A percentile compares a stretch with the other conserved stretches of the same genome.
phyloP scores from a whole-genome alignment of 2,888 invertebrate species.

The Eilema depressum region DNA sequence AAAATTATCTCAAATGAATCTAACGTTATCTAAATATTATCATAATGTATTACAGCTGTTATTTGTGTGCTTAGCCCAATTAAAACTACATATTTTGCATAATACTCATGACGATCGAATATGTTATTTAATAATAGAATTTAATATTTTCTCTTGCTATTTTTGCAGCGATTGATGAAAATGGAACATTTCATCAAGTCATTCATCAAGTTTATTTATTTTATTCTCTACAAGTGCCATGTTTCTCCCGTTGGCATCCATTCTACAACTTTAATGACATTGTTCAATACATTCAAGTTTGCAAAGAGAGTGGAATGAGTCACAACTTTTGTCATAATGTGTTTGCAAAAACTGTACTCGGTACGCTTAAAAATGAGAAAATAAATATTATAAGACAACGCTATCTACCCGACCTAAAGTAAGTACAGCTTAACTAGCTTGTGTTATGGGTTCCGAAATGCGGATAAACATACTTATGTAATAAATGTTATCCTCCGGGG shows the following conservation, averaged over 20 bases:
- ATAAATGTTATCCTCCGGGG: no score
- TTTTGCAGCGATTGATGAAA: neutral
- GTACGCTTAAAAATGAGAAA: no score
- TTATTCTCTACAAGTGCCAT: no score
- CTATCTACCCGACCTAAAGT: no score
- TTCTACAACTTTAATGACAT: constrained; percentile 28
- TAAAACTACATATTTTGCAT: neutral
- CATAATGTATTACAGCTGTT: constrained; percentile 1
- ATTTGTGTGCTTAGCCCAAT: neutral
- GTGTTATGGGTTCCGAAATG: no score
- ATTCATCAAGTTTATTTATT: no score
- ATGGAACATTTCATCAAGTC: neutral
- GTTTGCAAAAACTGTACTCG: neutral
- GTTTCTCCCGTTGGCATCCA: neutral
- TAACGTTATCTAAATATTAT: neutral
- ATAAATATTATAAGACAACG: no score
- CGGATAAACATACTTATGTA: neutral
- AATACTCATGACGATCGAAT: neutral
- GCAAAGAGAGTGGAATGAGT: constrained; percentile 45
- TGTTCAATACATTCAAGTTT: constrained; percentile 21
- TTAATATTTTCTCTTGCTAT: neutral
- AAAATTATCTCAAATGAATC: neutral
- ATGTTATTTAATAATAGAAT: neutral
- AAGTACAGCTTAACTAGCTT: no score
- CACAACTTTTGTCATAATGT: constrained; percentile 26